Percentiles rank a stretch among this genome's conserved stretches.
phyloP scores from a whole-genome alignment of 2,797 vertebrate genomes.

The Myotis pilosus region DNA sequence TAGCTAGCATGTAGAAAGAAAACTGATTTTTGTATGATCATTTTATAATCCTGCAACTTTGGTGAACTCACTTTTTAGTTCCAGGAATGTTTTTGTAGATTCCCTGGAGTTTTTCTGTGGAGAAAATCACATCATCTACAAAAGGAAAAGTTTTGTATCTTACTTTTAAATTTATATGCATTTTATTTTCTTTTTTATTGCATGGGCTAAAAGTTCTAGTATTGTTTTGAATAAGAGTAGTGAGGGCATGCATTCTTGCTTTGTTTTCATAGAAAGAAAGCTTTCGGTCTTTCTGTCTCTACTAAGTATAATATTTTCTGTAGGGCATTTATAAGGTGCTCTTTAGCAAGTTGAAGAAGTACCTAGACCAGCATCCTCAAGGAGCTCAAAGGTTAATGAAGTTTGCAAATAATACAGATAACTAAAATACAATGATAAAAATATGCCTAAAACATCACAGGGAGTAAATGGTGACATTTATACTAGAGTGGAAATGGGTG shows the following conservation, averaged over 20 bases:
- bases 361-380: neutral
- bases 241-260: neutral
- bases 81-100: neutral
- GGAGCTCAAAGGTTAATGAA: neutral
- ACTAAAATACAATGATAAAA: neutral
- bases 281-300: neutral
- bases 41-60: neutral
- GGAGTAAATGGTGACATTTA: neutral
- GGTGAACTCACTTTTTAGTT: neutral
- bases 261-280: neutral
- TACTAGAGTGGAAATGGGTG: neutral
- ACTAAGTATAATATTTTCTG: neutral
- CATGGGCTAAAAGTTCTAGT: neutral
- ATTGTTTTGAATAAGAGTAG: neutral
- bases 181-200: neutral
- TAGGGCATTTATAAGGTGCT: neutral
- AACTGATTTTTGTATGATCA: neutral
- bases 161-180: neutral
- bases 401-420: neutral
- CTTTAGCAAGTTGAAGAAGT: neutral
- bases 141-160: neutral
- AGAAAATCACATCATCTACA: neutral
- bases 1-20: neutral
- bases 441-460: neutral
- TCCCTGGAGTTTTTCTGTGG: neutral